Conservation (phyloP, 2,888 invertebrate genomes). For the Caenorhabditis uteleia region DNA sequence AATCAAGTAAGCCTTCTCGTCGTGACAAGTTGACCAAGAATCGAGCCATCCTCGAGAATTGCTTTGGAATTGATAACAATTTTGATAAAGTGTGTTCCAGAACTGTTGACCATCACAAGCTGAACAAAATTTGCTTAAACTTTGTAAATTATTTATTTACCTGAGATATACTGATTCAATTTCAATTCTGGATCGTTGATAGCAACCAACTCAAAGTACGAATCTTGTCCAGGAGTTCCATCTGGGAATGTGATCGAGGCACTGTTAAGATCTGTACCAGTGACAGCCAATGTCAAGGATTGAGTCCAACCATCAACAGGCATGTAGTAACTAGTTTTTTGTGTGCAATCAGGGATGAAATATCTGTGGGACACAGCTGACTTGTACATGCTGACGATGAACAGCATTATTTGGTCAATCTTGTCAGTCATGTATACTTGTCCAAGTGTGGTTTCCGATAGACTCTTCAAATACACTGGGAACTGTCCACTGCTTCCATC, state of each 20-base stretch:
- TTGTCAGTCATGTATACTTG: constrained; percentile 41
- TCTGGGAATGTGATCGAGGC: constrained; percentile 44
- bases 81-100: constrained; percentile 36
- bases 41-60: constrained; percentile 21
- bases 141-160: no score
- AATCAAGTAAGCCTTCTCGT: constrained; percentile 25
- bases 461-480: constrained; percentile 35
- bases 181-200: constrained; percentile 36
- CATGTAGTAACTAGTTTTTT: constrained; percentile 37
- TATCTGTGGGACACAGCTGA: constrained; percentile 44
- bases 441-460: constrained; percentile 30
- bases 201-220: constrained; percentile 30
- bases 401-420: constrained; percentile 42
- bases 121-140: no score
- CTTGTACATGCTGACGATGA: constrained; percentile 54
- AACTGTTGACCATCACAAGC: constrained; percentile 38
- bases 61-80: constrained; percentile 19
- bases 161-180: constrained; percentile 46
- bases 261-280: constrained; percentile 33
- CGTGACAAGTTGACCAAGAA: constrained; percentile 37
- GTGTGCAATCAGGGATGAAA: constrained; percentile 40
- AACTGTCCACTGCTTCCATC: constrained; percentile 27
- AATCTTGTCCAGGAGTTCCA: constrained; percentile 30
- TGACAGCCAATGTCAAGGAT: constrained; percentile 48
- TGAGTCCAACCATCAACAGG: constrained; percentile 60